These are phyloP conservation scores for Pseudochirops cupreus DNA, from an alignment of 2,797 vertebrate genomes.

Conservation along the genomic window DNA sequence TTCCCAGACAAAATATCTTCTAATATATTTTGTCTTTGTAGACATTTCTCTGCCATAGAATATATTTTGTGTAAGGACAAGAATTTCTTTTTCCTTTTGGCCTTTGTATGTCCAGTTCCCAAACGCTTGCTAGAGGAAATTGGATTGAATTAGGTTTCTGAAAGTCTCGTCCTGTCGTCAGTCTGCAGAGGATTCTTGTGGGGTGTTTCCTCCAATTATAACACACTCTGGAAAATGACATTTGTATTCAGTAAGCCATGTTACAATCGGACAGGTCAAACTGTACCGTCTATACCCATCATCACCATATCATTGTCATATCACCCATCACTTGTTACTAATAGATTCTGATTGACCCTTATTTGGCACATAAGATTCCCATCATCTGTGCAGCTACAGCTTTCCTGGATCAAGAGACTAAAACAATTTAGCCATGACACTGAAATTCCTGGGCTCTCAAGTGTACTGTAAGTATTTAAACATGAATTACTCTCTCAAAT, in stretches of 20 bases:
- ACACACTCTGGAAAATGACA: background rate
- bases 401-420: constrained; percentile 52
- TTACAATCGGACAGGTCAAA: background rate
- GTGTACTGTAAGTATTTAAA: constrained; percentile 32
- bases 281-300: background rate
- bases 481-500: constrained; percentile 40
- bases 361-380: constrained; percentile 43
- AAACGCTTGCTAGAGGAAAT: background rate
- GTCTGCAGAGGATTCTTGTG: background rate
- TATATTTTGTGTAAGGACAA: background rate
- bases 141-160: background rate
- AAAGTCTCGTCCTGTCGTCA: background rate
- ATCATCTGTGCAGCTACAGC: constrained; percentile 20
- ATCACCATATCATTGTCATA: no score
- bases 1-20: background rate
- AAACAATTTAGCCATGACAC: constrained; percentile 37
- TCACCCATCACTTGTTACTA: no score
- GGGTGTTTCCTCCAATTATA: background rate
- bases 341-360: constrained; percentile 44
- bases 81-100: background rate
- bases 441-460: constrained; percentile 23
- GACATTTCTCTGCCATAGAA: background rate
- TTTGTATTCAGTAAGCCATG: background rate
- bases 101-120: background rate
- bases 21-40: background rate